Conservation (phyloP, 2,113 vertebrate species). For the Athene cunicularia region DNA sequence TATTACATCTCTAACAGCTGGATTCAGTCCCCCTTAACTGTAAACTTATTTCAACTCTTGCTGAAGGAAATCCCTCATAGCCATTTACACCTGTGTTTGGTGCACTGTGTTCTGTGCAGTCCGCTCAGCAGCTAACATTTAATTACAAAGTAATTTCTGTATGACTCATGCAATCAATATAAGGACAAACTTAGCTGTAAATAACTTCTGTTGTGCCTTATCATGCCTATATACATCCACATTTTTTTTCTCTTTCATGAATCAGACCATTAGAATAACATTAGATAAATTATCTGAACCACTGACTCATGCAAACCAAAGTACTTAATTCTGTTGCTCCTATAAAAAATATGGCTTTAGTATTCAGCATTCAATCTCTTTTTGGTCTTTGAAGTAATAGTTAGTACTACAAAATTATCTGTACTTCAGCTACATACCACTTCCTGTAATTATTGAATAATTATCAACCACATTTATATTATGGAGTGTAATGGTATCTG, state of each 20-base stretch:
- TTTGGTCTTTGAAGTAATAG: not conserved
- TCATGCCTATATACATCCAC: not conserved
- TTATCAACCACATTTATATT: not conserved
- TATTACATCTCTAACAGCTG: not conserved
- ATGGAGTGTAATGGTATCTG: not conserved
- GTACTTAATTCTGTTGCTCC: not conserved
- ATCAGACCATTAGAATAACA: constrained; percentile 35
- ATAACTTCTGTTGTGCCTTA: constrained; percentile 23
- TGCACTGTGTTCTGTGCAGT: not conserved
- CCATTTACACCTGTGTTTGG: not conserved
- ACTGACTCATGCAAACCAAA: constrained; percentile 35
- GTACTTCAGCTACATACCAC: not conserved
- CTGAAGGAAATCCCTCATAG: not conserved
- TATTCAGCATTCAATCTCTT: not conserved
- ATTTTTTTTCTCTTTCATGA: not conserved
- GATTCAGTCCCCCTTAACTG: not conserved
- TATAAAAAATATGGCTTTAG: not conserved
- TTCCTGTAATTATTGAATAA: not conserved
- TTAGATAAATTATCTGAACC: constrained; percentile 29
- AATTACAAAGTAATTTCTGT: constrained; percentile 32
- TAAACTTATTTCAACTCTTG: not conserved
- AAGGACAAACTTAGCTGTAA: not conserved
- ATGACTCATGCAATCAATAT: constrained; percentile 31
- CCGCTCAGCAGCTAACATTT: not conserved
- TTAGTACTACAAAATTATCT: not conserved